Conservation (phyloP, 30 jellyfish, hydroid and myxozoan species). For the Rhopilema esculentum region DNA sequence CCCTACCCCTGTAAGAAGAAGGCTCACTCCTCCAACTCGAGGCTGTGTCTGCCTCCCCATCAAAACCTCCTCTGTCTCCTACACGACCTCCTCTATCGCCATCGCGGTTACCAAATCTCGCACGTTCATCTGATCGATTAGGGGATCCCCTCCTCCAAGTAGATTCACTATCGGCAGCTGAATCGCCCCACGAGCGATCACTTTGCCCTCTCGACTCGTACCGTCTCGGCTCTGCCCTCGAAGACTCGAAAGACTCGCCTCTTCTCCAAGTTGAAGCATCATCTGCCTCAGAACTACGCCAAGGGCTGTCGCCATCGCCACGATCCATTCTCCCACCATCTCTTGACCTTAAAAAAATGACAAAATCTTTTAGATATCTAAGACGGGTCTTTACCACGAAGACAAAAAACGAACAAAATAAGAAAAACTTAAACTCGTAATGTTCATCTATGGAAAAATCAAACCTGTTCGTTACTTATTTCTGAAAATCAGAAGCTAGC, state of each 20-base stretch:
- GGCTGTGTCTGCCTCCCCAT: constrained; percentile 67
- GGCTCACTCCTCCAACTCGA: constrained; percentile 80
- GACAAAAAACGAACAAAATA: no score
- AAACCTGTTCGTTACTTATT: no score
- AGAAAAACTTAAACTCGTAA: no score
- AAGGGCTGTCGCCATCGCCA: constrained; percentile 12
- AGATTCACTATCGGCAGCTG: constrained; percentile 62
- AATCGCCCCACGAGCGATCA: constrained; percentile 67
- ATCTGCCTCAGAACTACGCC: constrained; percentile 67
- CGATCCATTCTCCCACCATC: constrained; percentile 59
- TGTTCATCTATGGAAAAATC: no score
- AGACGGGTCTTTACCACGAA: no score
- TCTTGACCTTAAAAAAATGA: constrained; percentile 1
- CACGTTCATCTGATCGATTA: constrained; percentile 48
- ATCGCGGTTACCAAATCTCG: constrained; percentile 49
- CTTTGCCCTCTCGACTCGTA: constrained; percentile 37
- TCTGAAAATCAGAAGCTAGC: neutral
- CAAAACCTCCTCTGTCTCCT: constrained; percentile 55
- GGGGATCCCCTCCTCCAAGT: constrained; percentile 64
- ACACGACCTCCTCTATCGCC: constrained; percentile 63
- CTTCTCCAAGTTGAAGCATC: constrained; percentile 69
- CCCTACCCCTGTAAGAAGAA: constrained; percentile 31
- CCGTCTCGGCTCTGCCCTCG: constrained; percentile 48
- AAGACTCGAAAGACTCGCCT: constrained; percentile 30
- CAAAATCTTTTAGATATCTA: neutral